Evolutionary conservation across 2,888 invertebrate species (phyloP).

Genomic region (Sinohyriopsis cumingii): DNA sequence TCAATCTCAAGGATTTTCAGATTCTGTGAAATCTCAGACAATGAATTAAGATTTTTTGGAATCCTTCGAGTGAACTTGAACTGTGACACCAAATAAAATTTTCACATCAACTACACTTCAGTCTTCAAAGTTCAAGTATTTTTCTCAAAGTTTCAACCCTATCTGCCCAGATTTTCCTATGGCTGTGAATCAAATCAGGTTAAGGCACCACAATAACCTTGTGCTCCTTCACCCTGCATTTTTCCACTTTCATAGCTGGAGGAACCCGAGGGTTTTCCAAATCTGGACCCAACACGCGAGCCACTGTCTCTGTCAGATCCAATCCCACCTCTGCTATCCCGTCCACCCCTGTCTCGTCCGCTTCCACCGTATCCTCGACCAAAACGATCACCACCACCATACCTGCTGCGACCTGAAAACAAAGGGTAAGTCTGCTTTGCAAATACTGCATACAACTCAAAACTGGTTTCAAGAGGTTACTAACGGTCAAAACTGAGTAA

Average conservation of each 20-base stretch:
- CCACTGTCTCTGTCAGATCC: conserved; percentile 22
- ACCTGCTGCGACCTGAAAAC: conserved; percentile 17
- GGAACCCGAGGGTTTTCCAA: conserved; percentile 13
- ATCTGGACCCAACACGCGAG: conserved; percentile 22
- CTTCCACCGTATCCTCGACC: conserved; percentile 22
- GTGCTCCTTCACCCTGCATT: conserved; percentile 11
- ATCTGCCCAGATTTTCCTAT: conserved; percentile 1
- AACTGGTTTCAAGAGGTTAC: conserved; percentile 8
- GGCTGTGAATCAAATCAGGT: background rate
- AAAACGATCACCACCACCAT: conserved; percentile 21
- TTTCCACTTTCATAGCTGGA: conserved; percentile 17
- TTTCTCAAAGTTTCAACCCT: no score
- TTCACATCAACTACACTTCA: no score
- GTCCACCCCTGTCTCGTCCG: conserved; percentile 34
- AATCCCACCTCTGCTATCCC: conserved; percentile 21
- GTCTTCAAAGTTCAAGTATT: no score
- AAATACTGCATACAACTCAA: conserved; percentile 19
- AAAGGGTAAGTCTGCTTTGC: background rate
- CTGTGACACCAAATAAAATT: no score
- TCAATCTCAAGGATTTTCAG: no score
- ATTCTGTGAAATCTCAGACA: no score
- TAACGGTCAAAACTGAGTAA: no score
- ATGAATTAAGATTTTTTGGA: no score
- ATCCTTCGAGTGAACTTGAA: no score
- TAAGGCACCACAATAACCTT: background rate